Percentiles rank a stretch among this genome's conserved stretches.
Conservation (phyloP, 2,113 vertebrate species). For the Edolisoma coerulescens region DNA sequence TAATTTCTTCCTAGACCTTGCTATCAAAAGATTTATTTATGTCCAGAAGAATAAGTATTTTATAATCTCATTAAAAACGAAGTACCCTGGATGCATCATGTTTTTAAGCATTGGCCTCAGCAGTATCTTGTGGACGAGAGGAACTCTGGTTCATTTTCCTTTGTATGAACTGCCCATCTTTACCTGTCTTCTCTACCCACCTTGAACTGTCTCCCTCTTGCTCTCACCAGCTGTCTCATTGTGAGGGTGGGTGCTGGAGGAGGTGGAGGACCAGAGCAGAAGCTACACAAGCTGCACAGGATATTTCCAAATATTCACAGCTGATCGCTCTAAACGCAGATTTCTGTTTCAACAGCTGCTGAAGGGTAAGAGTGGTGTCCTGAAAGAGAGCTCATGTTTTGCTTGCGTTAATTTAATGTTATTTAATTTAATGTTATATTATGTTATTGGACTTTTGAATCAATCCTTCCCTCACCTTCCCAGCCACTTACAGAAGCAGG, state of each 20-base stretch:
- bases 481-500: background rate
- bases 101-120: background rate
- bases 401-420: background rate
- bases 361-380: background rate
- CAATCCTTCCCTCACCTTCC: background rate
- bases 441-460: background rate
- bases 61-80: background rate
- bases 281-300: background rate
- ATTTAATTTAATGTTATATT: background rate
- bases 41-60: background rate
- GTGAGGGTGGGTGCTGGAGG: background rate
- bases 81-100: background rate
- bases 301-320: background rate
- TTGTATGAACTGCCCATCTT: background rate
- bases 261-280: background rate
- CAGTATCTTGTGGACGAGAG: background rate
- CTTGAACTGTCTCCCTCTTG: background rate
- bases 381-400: background rate
- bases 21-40: background rate
- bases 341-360: background rate
- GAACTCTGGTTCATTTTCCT: background rate
- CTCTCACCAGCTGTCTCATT: background rate
- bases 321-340: background rate
- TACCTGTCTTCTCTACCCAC: background rate
- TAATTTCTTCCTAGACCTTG: background rate